Percentiles rank a stretch among this genome's conserved stretches.
These are phyloP conservation scores for Mimachlamys varia DNA, from an alignment of 2,888 invertebrate species.

Conservation along the genomic window DNA sequence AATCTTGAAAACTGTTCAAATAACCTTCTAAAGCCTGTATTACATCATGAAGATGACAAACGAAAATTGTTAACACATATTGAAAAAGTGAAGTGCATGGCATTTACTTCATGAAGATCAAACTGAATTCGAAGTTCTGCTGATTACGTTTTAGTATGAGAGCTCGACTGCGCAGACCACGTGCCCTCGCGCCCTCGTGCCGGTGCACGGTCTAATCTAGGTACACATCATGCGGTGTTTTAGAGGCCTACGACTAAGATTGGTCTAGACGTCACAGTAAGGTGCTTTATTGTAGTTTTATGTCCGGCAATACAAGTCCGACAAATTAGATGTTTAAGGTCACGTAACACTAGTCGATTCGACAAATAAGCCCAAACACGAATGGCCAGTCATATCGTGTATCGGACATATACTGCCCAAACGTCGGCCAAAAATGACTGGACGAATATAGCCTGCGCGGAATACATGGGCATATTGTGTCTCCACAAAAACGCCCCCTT, in stretches of 20 bases:
- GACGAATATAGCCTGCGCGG: neutral
- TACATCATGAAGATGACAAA: too few relatives aligned
- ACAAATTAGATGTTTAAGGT: constrained; percentile 26
- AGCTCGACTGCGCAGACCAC: neutral
- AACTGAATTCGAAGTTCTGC: neutral
- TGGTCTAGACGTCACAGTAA: neutral
- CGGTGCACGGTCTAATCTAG: neutral
- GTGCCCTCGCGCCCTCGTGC: too few relatives aligned
- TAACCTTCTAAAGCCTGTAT: too few relatives aligned
- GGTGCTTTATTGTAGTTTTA: neutral
- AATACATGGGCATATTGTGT: neutral
- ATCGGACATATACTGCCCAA: neutral
- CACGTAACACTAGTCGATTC: neutral
- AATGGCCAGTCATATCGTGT: neutral
- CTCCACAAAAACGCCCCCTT: neutral
- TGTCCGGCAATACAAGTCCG: constrained; percentile 9
- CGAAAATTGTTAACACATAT: too few relatives aligned
- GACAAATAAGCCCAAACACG: neutral
- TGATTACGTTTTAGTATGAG: neutral
- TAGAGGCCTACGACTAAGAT: neutral
- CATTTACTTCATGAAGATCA: neutral
- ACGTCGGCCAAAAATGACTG: neutral
- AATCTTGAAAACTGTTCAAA: too few relatives aligned
- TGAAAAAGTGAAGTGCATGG: too few relatives aligned
- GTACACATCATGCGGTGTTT: neutral